Evolutionary conservation across 1,140 invertebrate species (phyloP), one percentile per base, ranked within the genome.

Genomic region (Hyles vespertilio): DNA sequence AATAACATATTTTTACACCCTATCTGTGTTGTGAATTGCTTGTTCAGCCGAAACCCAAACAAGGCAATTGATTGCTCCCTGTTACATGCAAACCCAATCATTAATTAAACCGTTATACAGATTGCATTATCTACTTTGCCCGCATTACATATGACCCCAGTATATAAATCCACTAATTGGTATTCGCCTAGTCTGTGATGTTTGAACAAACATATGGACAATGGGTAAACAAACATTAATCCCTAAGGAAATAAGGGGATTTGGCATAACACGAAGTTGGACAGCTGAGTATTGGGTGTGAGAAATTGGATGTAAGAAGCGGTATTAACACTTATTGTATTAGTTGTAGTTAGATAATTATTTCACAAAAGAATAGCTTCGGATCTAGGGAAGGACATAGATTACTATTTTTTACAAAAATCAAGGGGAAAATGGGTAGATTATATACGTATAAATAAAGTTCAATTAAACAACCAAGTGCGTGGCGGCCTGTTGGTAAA

Each of bases 171-270:
- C 3, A 11, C 6, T 22, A 4, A 12, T 22, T 6, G n/a, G 8
- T 11, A 12, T 11, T 48, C n/a, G n/a, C 6, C 3, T 48, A 48
- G 10, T 8, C 10, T 51, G 11, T 54, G 40, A 43, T 32, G 34
- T 45, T 51, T 58, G 52, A 40, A 2, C 52, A 58, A 58, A 63
- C 32, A 56, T 59, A 46, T 50, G 53, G 43, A 43, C 7, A 3
- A 44, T 47, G 32, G 46, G 57, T 53, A 61, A 58, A 61, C 57
- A 61, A 59, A 61, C 51, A 48, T 53, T 61, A 66, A 69, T 65
- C 60, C 58, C 60, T 5, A 46, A 63, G 63, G 59, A 66, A 69
- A 69, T 66, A 59, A 63, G 58, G 58, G 62, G 63, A 60, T 69
- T 61, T 67, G 56, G 52, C 61, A 49, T 61, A 63, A 58, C 61